These are phyloP conservation scores for Xenotilapia caudafasciata DNA, from an alignment of 2,113 vertebrate genomes.

Conservation along the genomic window DNA sequence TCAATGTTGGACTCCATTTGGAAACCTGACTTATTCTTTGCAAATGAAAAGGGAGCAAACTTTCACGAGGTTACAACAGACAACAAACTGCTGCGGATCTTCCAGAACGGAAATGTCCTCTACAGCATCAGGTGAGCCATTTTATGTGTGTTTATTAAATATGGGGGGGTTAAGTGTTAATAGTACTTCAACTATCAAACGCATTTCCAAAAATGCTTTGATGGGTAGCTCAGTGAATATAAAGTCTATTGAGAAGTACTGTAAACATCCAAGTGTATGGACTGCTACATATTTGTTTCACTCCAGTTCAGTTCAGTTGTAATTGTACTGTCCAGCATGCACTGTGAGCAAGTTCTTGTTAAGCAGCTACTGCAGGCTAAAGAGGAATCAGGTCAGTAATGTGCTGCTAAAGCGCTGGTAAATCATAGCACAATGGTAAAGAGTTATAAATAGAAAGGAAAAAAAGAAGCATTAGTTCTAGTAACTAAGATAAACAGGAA, in stretches of 20 bases:
- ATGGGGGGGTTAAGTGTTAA: not conserved
- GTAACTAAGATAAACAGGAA: not conserved
- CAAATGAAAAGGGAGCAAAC: conserved; percentile 91
- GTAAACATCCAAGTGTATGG: not conserved
- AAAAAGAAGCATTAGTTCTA: not conserved
- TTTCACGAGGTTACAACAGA: conserved; percentile 93
- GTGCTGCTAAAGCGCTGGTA: conserved; percentile 26
- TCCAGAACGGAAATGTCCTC: conserved; percentile 91
- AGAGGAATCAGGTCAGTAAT: conserved; percentile 32
- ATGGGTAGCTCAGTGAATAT: not conserved
- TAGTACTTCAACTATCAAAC: not conserved
- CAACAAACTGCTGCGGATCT: conserved; percentile 93
- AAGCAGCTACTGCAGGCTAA: conserved; percentile 36
- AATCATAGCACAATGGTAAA: conserved; percentile 26
- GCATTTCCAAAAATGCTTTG: not conserved
- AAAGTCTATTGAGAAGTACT: not conserved
- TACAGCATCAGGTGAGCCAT: conserved; percentile 87
- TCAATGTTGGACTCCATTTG: conserved; percentile 96
- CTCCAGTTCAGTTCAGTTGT: conserved; percentile 38
- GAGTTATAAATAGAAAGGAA: conserved; percentile 19
- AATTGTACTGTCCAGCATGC: conserved; percentile 20
- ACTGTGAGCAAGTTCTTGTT: conserved; percentile 2
- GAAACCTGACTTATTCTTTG: conserved; percentile 94
- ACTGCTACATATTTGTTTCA: conserved; percentile 32
- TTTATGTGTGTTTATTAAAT: not conserved